Evolutionary conservation across 2,888 invertebrate species (phyloP), one percentile per base, ranked within the genome.

Genomic region (Chironomus tentans): DNA sequence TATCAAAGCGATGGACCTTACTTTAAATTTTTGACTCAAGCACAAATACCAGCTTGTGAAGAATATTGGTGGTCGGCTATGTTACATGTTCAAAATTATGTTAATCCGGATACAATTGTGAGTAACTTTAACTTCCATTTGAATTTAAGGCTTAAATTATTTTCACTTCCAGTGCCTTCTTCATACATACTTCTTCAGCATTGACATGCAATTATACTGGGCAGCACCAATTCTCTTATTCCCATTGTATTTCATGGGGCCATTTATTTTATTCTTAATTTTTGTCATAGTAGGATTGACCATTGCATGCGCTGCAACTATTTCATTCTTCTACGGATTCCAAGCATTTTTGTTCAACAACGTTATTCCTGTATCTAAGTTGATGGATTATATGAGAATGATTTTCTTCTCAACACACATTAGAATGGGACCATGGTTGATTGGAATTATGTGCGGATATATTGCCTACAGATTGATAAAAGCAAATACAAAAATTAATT

Each of bases 151-250:
- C 38, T 38, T 38, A 38, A 38, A 24, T 3, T 38, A 13, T 5
- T 38, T 68, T 22, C 22, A 10, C n/a, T 22, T 12, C n/a, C 22
- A 22, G 48, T 46, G 70, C 3, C 18, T 65, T 12, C 65, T 65
- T 6, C 65, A 65, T 24, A 65, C 65, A 2, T 65, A 13, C 21
- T 13, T 65, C 13, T 65, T 65, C 12, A 21, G 21, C 18, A 22
- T 70, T 21, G 70, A 70, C 47, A 70, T 70, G 70, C 70, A 70
- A 48, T 50, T 70, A 4, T 70, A 21, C 18, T 70, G 46, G 22
- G 10, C 22, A 13, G 21, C 70, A 18, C 70, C 70, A 21, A 13
- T 70, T 21, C 12, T 70, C 4, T 21, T 70, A 12, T 70, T 21
- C 18, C 70, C 70, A 13, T 13, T 65, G 12, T 65, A 21, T 24